phyloP scores from a whole-genome alignment of 2,797 vertebrate genomes.

The Fistularia commersonii region DNA sequence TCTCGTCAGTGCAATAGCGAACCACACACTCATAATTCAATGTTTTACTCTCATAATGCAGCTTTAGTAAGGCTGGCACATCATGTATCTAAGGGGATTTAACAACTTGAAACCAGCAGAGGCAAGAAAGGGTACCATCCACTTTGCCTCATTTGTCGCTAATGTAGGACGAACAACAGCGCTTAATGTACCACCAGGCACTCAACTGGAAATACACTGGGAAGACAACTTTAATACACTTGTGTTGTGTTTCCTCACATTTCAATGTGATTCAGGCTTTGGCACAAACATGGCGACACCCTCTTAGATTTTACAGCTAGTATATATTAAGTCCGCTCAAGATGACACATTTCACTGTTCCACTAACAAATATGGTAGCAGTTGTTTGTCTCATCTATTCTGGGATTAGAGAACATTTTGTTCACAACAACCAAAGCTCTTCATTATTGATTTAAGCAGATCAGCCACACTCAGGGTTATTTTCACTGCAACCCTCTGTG shows the following conservation, averaged over 20 bases:
- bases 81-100: background rate
- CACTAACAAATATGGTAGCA: slow-evolving; percentile 20
- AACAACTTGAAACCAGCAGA: background rate
- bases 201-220: slow-evolving; percentile 69
- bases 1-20: too few relatives aligned
- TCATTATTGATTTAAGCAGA: slow-evolving; percentile 8
- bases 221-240: slow-evolving; percentile 38
- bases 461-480: slow-evolving; percentile 1
- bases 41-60: background rate
- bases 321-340: slow-evolving; percentile 8
- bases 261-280: slow-evolving; percentile 26
- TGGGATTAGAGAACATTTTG: slow-evolving; percentile 22
- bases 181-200: slow-evolving; percentile 21
- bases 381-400: slow-evolving; percentile 50
- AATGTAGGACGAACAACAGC: slow-evolving; percentile 35
- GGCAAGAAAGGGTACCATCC: slow-evolving; percentile 8
- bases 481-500: background rate
- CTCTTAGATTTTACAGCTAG: slow-evolving; percentile 32
- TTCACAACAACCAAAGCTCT: slow-evolving; percentile 5
- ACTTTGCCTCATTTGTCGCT: slow-evolving; percentile 29
- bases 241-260: slow-evolving; percentile 50
- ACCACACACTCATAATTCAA: background rate
- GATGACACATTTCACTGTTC: slow-evolving; percentile 40
- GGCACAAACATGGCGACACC: slow-evolving; percentile 15
- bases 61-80: slow-evolving; percentile 1